Evolutionary conservation across 35 echinoderm and acorn worm species (phyloP).

Genomic region (Patiria miniata): DNA sequence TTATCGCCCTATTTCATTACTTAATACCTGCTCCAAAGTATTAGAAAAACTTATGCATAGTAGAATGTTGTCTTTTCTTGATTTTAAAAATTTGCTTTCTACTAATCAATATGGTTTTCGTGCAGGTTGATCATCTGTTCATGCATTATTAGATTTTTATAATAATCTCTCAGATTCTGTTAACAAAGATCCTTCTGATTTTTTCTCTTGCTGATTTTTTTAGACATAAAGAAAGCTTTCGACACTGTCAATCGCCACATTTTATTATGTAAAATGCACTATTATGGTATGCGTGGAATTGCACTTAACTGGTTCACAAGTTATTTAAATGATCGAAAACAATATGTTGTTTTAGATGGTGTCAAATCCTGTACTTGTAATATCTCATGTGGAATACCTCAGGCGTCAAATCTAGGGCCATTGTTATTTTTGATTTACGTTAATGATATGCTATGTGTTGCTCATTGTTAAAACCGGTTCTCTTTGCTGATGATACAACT

Average conservation of each 20-base stretch:
- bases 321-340: background rate
- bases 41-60: too few species aligned
- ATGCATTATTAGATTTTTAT: background rate
- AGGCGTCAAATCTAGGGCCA: background rate
- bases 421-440: too few species aligned
- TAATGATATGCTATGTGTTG: too few species aligned
- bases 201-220: background rate
- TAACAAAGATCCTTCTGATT: background rate
- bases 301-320: background rate
- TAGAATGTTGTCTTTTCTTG: too few species aligned
- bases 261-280: background rate
- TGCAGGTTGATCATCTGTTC: background rate
- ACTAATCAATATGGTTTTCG: background rate
- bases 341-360: background rate
- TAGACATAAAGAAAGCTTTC: conserved; percentile 17
- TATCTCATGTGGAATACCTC: background rate
- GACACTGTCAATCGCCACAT: conserved; percentile 3
- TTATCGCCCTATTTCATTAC: too few species aligned
- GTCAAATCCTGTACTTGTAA: background rate
- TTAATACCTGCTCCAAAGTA: too few species aligned
- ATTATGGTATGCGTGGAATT: background rate
- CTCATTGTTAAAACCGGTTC: too few species aligned
- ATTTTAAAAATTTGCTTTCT: too few species aligned
- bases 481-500: too few species aligned
- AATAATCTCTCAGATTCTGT: background rate